A percentile compares a stretch with the other conserved stretches of the same genome.
These are phyloP conservation scores for Athetis lepigone DNA, from an alignment of 2,888 invertebrate species.

Conservation along the genomic window DNA sequence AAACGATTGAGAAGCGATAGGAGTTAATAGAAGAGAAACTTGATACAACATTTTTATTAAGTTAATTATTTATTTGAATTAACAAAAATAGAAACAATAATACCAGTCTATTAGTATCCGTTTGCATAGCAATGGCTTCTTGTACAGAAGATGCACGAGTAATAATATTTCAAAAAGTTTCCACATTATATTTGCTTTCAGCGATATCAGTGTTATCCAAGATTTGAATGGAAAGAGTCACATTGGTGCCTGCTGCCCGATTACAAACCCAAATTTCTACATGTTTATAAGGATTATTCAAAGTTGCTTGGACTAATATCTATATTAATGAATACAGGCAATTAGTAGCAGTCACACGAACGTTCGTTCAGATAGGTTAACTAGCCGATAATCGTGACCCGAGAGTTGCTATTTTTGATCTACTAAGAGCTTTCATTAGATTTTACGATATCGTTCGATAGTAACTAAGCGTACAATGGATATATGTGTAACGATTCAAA, in stretches of 20 bases:
- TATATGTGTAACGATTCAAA: slow-evolving; percentile 3
- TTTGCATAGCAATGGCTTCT: too few species aligned
- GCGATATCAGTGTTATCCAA: too few species aligned
- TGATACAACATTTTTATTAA: slow-evolving; percentile 4
- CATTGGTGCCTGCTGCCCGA: too few species aligned
- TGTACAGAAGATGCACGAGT: too few species aligned
- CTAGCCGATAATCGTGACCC: slow-evolving; percentile 28
- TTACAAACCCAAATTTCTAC: too few species aligned
- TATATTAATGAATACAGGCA: slow-evolving; percentile 19
- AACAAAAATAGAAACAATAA: not conserved
- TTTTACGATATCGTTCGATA: slow-evolving; percentile 28
- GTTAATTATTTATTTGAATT: slow-evolving; percentile 10
- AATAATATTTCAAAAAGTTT: too few species aligned
- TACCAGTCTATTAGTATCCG: too few species aligned
- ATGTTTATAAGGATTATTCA: not conserved
- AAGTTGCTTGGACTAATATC: not conserved
- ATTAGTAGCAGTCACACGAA: slow-evolving; percentile 19
- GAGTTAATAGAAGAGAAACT: not conserved
- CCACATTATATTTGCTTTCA: too few species aligned
- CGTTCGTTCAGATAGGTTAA: slow-evolving; percentile 26
- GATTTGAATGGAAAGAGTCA: too few species aligned
- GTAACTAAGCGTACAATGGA: slow-evolving; percentile 1
- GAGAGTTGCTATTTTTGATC: slow-evolving; percentile 39
- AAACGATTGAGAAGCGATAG: not conserved
- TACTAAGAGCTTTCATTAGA: slow-evolving; percentile 47